These are phyloP conservation scores for Ictalurus punctatus DNA, from an alignment of 2,113 vertebrate genomes.

Conservation along the genomic window DNA sequence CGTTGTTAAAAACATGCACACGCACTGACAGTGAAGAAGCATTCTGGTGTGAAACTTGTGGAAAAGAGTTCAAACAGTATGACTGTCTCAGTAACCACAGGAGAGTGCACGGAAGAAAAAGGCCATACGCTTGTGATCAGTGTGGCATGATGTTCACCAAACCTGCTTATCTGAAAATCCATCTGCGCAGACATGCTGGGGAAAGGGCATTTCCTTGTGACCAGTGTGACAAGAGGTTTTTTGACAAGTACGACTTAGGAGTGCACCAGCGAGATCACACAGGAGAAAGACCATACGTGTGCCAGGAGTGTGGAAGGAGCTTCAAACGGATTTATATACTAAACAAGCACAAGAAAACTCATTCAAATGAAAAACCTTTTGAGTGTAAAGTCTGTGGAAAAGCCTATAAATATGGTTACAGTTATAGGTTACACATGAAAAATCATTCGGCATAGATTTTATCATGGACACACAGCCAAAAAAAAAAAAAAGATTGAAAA, in stretches of 20 bases:
- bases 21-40: not conserved
- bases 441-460: constrained; percentile 20
- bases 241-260: constrained; percentile 36
- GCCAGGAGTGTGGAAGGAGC: constrained; percentile 41
- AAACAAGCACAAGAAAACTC: constrained; percentile 48
- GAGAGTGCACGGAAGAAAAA: constrained; percentile 48
- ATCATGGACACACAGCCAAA: not conserved
- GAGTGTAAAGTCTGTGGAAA: constrained; percentile 51
- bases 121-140: constrained; percentile 44
- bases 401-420: constrained; percentile 50
- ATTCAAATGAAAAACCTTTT: constrained; percentile 52
- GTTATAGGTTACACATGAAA: constrained; percentile 53
- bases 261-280: constrained; percentile 52
- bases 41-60: constrained; percentile 48
- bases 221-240: constrained; percentile 55
- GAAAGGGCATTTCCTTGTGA: constrained; percentile 52
- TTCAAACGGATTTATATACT: constrained; percentile 50
- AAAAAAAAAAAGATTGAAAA: not conserved
- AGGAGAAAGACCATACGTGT: constrained; percentile 51
- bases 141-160: constrained; percentile 52
- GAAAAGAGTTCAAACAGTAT: constrained; percentile 40
- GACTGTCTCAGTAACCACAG: constrained; percentile 43
- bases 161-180: constrained; percentile 51
- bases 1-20: not conserved
- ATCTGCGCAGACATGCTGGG: constrained; percentile 50